Conservation (phyloP, 2,888 invertebrate species). For the Tetragonula carbonaria region DNA sequence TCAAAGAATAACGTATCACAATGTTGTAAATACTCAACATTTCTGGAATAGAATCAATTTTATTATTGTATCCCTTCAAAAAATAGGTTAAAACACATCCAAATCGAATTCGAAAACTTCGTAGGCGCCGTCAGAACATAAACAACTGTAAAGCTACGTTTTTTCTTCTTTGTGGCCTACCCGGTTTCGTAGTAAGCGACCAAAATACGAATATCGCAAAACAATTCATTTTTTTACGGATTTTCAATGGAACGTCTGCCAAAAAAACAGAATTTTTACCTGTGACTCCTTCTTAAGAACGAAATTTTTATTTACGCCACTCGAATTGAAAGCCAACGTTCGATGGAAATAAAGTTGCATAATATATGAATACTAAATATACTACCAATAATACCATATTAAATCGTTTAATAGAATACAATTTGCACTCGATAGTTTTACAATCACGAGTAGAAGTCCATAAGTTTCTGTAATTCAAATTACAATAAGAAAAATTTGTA, state of each 20-base stretch:
- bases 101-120: background rate
- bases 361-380: background rate
- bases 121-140: background rate
- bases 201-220: constrained; percentile 4
- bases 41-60: no score
- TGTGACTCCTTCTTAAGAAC: no score
- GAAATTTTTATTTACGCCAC: background rate
- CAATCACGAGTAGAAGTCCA: no score
- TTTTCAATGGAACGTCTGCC: background rate
- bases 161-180: background rate
- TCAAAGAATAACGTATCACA: no score
- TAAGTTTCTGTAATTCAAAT: no score
- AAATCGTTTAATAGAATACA: no score
- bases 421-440: no score
- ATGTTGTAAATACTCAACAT: no score
- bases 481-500: no score
- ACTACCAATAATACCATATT: no score
- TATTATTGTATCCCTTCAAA: background rate
- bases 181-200: background rate
- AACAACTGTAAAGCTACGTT: background rate
- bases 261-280: background rate
- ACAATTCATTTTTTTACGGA: background rate
- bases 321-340: background rate
- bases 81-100: background rate
- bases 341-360: background rate